Conservation (phyloP, 2,113 vertebrate genomes). For the Chaetorhynchus papuensis region DNA sequence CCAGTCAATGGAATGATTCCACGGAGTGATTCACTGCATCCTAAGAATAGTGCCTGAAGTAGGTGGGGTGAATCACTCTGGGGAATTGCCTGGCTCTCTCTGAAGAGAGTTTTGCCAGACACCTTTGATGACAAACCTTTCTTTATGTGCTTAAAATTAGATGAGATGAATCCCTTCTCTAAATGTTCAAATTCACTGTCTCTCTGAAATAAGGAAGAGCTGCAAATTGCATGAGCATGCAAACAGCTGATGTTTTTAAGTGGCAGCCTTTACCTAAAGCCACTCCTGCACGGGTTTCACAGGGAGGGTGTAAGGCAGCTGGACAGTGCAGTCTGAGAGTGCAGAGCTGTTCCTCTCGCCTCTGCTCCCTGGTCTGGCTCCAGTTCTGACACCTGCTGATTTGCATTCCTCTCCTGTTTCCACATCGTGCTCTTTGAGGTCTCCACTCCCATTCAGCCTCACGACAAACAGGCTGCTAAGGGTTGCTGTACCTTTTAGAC, state of each 20-base stretch:
- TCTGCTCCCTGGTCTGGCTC: not conserved
- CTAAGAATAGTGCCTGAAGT: not conserved
- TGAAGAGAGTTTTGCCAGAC: not conserved
- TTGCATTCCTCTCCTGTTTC: not conserved
- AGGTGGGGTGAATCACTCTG: not conserved
- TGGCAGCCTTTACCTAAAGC: not conserved
- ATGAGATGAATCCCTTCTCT: not conserved
- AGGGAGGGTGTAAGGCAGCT: not conserved
- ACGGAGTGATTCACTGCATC: not conserved
- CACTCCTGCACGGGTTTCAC: not conserved
- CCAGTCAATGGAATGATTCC: not conserved
- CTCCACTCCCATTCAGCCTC: not conserved
- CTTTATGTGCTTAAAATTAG: not conserved
- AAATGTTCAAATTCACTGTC: not conserved
- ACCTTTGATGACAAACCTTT: not conserved
- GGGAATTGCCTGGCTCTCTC: not conserved
- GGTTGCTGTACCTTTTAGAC: not conserved
- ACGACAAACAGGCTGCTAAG: not conserved
- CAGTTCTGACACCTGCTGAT: not conserved
- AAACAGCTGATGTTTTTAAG: not conserved
- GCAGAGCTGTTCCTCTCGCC: fast-evolving
- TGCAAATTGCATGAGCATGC: not conserved
- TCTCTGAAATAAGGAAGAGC: not conserved
- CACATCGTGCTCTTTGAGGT: not conserved
- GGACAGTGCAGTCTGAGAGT: not conserved